Base-by-base conservation (phyloP, 2,888 invertebrate species). In the Sisyra terminalis region DNA sequence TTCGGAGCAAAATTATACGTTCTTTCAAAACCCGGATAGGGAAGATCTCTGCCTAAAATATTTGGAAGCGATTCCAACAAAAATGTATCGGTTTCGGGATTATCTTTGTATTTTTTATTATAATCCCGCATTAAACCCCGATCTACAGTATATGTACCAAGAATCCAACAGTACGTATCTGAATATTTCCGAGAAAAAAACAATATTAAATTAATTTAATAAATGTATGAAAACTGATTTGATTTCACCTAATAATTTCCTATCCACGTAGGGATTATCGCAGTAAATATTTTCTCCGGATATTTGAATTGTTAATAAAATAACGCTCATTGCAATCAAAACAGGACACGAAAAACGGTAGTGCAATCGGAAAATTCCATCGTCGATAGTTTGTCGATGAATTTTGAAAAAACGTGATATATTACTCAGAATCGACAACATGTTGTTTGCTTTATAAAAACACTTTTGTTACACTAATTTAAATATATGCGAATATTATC, bases 151-250 rank as follows among this genome's bases (percentile, higher is more conserved):
- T 86, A 88, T 44, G 88, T 88, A 52, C 86, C 84, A 62, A 86
- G 86, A 55, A 87, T 86, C 88, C 88, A 88, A 63, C 88, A 88
- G 61, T 81, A 88, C 31, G 87, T 87, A 39, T 52, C 52, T 52
- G 46, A 42, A 24, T 24, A 24, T 24, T 24, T 7, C n/a, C n/a
- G n/a, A n/a, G n/a, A n/a, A n/a, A n/a, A n/a, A n/a, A n/a, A n/a
- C n/a, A n/a, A n/a, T n/a, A n/a, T n/a, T n/a, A n/a, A n/a, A n/a
- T n/a, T n/a, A n/a, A n/a, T n/a, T n/a, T n/a, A n/a, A n/a, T n/a
- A n/a, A n/a, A n/a, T n/a, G n/a, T n/a, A n/a, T n/a, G n/a, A n/a
- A n/a, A n/a, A n/a, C 7, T 4, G 37, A 9, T 9, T n/a, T 38
- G 17, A n/a, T 48, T 44, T 38, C 31, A 47, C 47, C 47, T 29